Evolutionary conservation across 2,888 invertebrate genomes (phyloP), one percentile per base, ranked within the genome.

Genomic region (Hypsopygia costalis): DNA sequence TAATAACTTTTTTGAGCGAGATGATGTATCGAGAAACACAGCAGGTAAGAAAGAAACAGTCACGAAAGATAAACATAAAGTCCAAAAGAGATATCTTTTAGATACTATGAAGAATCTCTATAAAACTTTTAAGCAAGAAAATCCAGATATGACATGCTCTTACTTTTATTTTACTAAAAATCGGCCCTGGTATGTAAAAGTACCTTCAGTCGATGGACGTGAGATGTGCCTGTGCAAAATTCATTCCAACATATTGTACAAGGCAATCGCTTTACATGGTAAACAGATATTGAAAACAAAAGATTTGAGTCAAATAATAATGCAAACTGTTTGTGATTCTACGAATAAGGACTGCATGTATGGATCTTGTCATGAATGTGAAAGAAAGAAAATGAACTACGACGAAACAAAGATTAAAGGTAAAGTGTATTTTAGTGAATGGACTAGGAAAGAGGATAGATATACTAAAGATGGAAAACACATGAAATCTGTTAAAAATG

Each of bases 21-120:
- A 54, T 7, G 52, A 58, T 30, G 31, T n/a, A n/a, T n/a, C n/a
- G n/a, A n/a, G n/a, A n/a, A n/a, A n/a, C n/a, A n/a, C n/a, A n/a
- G n/a, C n/a, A n/a, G n/a, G n/a, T n/a, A n/a, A n/a, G n/a, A 53
- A 51, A 41, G 53, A 58, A 36, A 49, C 49, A 3, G 7, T 36
- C 6, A 55, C 53, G 6, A 41, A 10, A 22, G 21, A 44, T 29
- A 36, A 36, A 11, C 1, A 22, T 9, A 53, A 53, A 43, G 27
- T 40, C 0, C 52, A 53, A 11, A 53, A 52, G 38, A 44, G 52
- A 22, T 52, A 39, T 30, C 12, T 55, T 1, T 35, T 52, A 6
- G 51, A 55, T 16, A 44, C 41, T 2, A 43, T 50, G 41, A 55
- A 55, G 40, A 41, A 33, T 10, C 11, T 55, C 3, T 44, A 34